phyloP scores from a whole-genome alignment of 2,888 invertebrate genomes.

The Apodemia mormo region DNA sequence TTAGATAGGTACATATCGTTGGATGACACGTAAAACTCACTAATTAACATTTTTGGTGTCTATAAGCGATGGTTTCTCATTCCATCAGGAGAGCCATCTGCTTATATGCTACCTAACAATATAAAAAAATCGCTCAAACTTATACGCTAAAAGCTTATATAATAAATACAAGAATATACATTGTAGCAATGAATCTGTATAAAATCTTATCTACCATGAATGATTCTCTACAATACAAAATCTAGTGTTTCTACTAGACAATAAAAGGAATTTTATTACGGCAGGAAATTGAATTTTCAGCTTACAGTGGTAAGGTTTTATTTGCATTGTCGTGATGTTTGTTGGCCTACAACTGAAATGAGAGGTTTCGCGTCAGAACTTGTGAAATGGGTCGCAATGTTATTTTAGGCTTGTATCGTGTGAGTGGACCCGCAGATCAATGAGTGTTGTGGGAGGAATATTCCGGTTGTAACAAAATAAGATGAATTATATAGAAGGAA shows the following conservation, averaged over 20 bases:
- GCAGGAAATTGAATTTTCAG: neutral
- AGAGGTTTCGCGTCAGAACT: slow-evolving; percentile 51
- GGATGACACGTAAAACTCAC: too few relatives aligned
- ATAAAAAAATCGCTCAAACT: too few relatives aligned
- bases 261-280: neutral
- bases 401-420: neutral
- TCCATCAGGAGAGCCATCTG: too few relatives aligned
- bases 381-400: slow-evolving; percentile 55
- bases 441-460: neutral
- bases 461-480: too few relatives aligned
- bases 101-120: too few relatives aligned
- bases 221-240: slow-evolving; percentile 10
- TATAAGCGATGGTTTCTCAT: too few relatives aligned
- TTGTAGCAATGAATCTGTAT: neutral
- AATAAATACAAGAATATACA: neutral
- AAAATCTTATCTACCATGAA: neutral
- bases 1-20: too few relatives aligned
- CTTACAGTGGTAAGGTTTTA: slow-evolving; percentile 35
- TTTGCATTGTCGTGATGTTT: slow-evolving; percentile 37
- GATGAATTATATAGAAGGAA: too few relatives aligned
- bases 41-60: too few relatives aligned
- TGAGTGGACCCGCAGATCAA: neutral
- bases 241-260: slow-evolving; percentile 9
- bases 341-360: slow-evolving; percentile 53
- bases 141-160: neutral